phyloP scores from a whole-genome alignment of 2,797 vertebrate genomes.

The Amniataba percoides region DNA sequence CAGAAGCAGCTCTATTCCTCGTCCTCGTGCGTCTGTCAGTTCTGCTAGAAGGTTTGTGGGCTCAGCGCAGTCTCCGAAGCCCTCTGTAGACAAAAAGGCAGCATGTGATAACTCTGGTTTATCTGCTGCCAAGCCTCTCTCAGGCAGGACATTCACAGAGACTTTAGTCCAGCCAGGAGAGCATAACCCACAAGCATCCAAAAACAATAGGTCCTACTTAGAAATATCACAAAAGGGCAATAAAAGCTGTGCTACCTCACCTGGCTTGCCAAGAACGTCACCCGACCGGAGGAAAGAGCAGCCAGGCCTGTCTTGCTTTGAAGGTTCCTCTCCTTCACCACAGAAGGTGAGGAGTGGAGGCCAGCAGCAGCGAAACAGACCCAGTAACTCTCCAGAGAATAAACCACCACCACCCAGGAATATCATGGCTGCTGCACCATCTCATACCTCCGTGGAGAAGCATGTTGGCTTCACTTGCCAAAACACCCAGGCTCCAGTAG shows the following conservation, averaged over 20 bases:
- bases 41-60: slow-evolving; percentile 61
- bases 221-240: slow-evolving; percentile 39
- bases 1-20: slow-evolving; percentile 73
- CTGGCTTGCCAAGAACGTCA: slow-evolving; percentile 39
- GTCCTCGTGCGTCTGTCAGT: slow-evolving; percentile 39
- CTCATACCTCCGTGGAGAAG: slow-evolving; percentile 64
- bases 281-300: slow-evolving; percentile 48
- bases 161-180: slow-evolving; percentile 42
- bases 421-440: slow-evolving; percentile 17
- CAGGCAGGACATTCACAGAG: slow-evolving; percentile 28
- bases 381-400: slow-evolving; percentile 36
- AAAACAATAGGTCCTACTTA: background rate
- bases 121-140: slow-evolving; percentile 26
- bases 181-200: slow-evolving; percentile 43
- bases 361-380: slow-evolving; percentile 43
- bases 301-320: slow-evolving; percentile 37
- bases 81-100: slow-evolving; percentile 38
- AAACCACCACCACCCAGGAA: slow-evolving; percentile 21
- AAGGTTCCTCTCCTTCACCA: slow-evolving; percentile 43
- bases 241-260: slow-evolving; percentile 15
- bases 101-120: slow-evolving; percentile 28
- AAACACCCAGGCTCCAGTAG: slow-evolving; percentile 37
- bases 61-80: slow-evolving; percentile 48
- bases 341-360: slow-evolving; percentile 43
- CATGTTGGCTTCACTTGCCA: slow-evolving; percentile 72